Percentiles rank a stretch among this genome's conserved stretches.
Evolutionary conservation across 2,113 vertebrate genomes (phyloP).

Genomic region (Tragelaphus buxtoni): DNA sequence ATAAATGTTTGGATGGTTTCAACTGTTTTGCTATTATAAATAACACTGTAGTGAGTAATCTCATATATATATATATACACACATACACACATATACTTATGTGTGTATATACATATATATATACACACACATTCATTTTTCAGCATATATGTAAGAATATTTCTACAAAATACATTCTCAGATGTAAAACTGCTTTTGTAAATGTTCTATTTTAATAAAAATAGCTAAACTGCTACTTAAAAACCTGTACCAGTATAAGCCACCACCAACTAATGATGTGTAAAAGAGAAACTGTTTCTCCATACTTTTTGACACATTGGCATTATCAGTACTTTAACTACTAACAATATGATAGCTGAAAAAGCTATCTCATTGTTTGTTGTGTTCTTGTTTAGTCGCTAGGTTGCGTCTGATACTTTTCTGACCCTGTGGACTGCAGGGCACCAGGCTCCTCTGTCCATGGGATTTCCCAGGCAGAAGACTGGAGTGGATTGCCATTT

Average conservation of each 20-base stretch:
- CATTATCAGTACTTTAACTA: neutral
- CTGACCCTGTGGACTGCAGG: neutral
- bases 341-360: neutral
- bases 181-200: neutral
- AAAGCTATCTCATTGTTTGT: neutral
- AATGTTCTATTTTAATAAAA: neutral
- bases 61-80: too few relatives aligned
- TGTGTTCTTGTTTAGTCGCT: neutral
- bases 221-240: neutral
- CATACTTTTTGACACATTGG: neutral
- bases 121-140: neutral
- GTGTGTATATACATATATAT: neutral
- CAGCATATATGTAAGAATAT: neutral
- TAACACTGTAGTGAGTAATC: too few relatives aligned
- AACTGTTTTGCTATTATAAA: too few relatives aligned
- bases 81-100: neutral
- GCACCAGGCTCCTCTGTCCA: neutral
- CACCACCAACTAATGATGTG: neutral
- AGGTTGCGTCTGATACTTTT: neutral
- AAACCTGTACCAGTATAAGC: neutral
- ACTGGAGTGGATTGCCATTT: neutral
- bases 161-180: neutral
- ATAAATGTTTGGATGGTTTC: too few relatives aligned
- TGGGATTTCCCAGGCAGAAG: neutral
- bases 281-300: neutral